Base-by-base conservation (phyloP, 2,113 vertebrate genomes). In the Donacobius atricapilla region DNA sequence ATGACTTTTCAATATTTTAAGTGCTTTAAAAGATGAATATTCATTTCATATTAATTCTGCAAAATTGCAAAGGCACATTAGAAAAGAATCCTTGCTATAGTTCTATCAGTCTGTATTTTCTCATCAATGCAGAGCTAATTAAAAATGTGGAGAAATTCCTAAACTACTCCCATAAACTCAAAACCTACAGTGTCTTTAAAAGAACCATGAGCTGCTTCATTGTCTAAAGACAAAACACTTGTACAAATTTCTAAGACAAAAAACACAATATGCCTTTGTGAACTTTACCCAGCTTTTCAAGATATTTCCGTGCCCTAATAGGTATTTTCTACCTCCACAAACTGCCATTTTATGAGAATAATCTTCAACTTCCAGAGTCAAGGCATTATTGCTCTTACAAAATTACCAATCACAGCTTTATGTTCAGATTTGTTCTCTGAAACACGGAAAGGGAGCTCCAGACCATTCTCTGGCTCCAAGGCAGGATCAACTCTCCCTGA, bases 61-160 rank as follows among this genome's bases (percentile, higher is more conserved):
- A 60, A 58, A 84, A 88, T 28, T 42, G 24, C 7, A 84, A 47
- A 66, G 73, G 33, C 72, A 57, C 37, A 47, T 66, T 40, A 93
- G 87, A 92, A 95, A 73, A 96, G 86, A 92, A 40, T 60, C 37
- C 63, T 63, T 82, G 76, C 14, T 85, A 31, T 58, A 91, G n/a
- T 87, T 93, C 45, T 72, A 54, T 83, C 71, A 89, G 15, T 45
- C 30, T 48, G 1, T 8, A 40, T 73, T 95, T 54, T 48, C 65
- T 95, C 56, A 50, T 10, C 47, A 63, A 63, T 28, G 40, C 23
- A 73, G 20, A 10, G 6, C 58, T 92, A 87, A 73, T 64, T 61
- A 83, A 72, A 93, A 94, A 64, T 16, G n/a, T 47, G 23, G 51
- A 33, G 19, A 48, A 77, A 73, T 23, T 40, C 47, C 76, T 77